phyloP scores from a whole-genome alignment of 2,797 vertebrate genomes.

The Mormyrus proboscirostris region DNA sequence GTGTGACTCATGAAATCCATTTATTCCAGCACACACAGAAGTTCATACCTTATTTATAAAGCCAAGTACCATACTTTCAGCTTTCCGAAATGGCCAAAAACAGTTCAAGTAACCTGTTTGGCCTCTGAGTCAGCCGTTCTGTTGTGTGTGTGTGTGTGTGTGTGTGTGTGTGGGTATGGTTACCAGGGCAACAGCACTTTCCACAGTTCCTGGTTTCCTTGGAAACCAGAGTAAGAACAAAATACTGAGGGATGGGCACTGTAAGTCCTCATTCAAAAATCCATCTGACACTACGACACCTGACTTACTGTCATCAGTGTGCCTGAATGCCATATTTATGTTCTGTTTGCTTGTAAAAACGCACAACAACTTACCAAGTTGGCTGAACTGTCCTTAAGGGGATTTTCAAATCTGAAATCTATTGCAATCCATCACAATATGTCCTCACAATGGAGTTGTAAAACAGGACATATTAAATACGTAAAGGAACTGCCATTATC shows the following conservation, averaged over 20 bases:
- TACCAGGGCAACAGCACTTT: slow-evolving; percentile 7
- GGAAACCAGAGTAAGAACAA: slow-evolving; percentile 10
- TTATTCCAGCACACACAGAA: not conserved
- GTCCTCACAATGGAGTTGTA: not conserved
- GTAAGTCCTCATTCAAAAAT: not conserved
- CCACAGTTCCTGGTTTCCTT: not conserved
- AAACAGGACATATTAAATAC: not conserved
- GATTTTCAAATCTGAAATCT: not conserved
- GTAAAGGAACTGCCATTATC: not conserved
- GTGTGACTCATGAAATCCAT: not conserved
- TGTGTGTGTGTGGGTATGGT: not conserved
- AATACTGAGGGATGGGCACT: not conserved
- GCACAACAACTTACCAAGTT: not conserved
- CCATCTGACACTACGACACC: not conserved
- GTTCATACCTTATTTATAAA: not conserved
- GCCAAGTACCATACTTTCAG: not conserved
- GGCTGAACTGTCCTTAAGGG: not conserved
- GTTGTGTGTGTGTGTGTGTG: too few species aligned
- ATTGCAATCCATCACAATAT: not conserved
- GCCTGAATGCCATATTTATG: not conserved
- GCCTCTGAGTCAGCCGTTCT: not conserved
- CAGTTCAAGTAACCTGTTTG: not conserved
- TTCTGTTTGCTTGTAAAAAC: not conserved
- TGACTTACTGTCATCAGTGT: not conserved
- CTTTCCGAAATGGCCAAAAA: not conserved